Percentiles rank a stretch among this genome's conserved stretches.
phyloP scores from a whole-genome alignment of 2,797 vertebrate genomes.

The Pangasius mekongensis region DNA sequence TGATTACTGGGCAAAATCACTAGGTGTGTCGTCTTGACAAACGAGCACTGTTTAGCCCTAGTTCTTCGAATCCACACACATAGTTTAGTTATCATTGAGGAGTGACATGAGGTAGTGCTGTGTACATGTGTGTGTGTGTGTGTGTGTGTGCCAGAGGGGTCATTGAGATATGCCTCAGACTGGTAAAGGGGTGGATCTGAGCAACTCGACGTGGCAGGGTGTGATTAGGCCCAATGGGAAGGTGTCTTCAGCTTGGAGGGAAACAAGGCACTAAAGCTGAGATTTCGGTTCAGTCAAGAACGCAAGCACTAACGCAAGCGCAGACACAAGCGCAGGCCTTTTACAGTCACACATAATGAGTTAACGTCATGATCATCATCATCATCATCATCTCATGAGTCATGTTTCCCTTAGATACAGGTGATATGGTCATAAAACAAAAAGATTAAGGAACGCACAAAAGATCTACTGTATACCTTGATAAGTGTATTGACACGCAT shows the following conservation, averaged over 20 bases:
- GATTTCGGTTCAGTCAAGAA: conserved; percentile 38
- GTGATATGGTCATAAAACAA: not conserved
- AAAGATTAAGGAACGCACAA: not conserved
- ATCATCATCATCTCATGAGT: not conserved
- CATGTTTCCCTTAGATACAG: not conserved
- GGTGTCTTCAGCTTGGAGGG: conserved; percentile 42
- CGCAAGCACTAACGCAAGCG: not conserved
- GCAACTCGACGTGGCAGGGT: conserved; percentile 47
- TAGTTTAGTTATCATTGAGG: conserved; percentile 64
- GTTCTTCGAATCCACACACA: conserved; percentile 58
- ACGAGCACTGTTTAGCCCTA: conserved; percentile 59
- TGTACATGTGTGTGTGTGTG: not conserved
- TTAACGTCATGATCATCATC: too few relatives aligned
- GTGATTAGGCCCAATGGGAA: conserved; percentile 46
- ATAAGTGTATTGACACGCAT: not conserved
- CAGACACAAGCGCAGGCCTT: not conserved
- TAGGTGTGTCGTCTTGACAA: conserved; percentile 63
- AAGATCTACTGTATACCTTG: not conserved
- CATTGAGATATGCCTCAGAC: conserved; percentile 45
- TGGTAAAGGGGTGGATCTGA: conserved; percentile 30
- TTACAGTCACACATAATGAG: not conserved
- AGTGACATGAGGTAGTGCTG: conserved; percentile 56
- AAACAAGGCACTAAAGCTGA: conserved; percentile 38
- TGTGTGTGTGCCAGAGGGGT: not conserved
- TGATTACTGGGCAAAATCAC: conserved; percentile 61